Base-by-base conservation (phyloP, 2,113 vertebrate species). In the Rhipidura dahli region DNA sequence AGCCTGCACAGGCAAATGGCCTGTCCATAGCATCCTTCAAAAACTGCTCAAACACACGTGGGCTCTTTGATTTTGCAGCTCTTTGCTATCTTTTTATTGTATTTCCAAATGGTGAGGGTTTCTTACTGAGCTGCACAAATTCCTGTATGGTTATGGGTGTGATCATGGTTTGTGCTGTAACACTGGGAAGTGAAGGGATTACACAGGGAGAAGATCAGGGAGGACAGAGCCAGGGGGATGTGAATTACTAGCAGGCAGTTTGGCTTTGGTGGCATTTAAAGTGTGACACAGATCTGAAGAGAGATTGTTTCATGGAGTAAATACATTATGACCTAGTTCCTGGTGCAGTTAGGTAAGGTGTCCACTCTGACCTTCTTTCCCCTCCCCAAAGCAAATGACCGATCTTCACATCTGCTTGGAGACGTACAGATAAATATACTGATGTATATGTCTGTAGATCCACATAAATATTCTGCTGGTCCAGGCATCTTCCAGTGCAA, bases 1-100 rank as follows among this genome's bases (percentile, higher is more conserved):
- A n/a, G 2, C 22, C 4, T 1, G 3, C 3, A 15, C 17, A 37
- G 87, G 47, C n/a, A 45, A 7, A 12, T 1, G 0, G 1, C 10
- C 3, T 71, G 49, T 31, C 31, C 68, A 6, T n/a, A 37, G 33
- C 6, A 1, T 28, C 83, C 77, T 45, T 45, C 27, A 28, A 26
- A 59, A 65, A 16, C 39, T 6, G 11, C 39, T 45, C 85, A 49
- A 35, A 61, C 28, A 8, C 18, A 5, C 0, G 2, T 1, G 7
- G 24, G 2, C 10, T 57, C 71, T n/a, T 26, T 20, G 18, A n/a
- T 70, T 92, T 66, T 1, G 0, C 57, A 70, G 16, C 33, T 53
- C 8, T 37, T 71, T 31, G 54, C 44, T 80, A 0, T 30, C 49
- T 9, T 77, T 77, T 54, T 42, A 28, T 49, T 31, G 45, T 33